Conservation (phyloP, 2,113 vertebrate genomes). For the Psittacula cyanocephala region DNA sequence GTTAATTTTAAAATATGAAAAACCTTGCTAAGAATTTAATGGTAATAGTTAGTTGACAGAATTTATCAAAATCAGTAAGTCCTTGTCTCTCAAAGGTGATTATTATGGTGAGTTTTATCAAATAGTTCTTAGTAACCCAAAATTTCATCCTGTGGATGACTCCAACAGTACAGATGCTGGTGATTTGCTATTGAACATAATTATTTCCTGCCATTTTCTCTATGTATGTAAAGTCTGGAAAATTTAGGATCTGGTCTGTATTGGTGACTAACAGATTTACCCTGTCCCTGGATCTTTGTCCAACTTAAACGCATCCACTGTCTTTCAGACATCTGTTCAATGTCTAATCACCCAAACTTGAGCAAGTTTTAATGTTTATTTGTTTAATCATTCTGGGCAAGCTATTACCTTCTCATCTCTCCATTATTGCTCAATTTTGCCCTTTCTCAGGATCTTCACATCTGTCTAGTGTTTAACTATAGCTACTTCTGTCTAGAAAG, state of each 20-base stretch:
- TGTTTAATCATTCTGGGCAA: neutral
- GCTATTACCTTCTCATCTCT: neutral
- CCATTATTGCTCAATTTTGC: neutral
- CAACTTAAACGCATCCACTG: neutral
- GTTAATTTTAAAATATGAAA: neutral
- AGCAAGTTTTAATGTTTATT: neutral
- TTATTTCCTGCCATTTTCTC: neutral
- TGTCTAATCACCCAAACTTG: neutral
- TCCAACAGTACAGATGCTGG: neutral
- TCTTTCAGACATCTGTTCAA: neutral
- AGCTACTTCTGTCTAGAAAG: neutral
- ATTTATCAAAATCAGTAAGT: neutral
- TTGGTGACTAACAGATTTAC: neutral
- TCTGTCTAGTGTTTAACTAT: neutral
- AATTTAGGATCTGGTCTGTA: neutral
- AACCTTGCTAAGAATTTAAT: neutral
- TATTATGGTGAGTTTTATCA: accelerated
- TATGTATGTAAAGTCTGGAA: neutral
- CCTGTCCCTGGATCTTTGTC: neutral
- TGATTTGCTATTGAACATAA: neutral
- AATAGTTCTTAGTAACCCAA: neutral
- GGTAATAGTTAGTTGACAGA: neutral
- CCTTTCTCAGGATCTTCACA: neutral
- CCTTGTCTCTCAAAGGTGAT: neutral
- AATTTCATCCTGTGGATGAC: neutral